Percentiles rank a stretch among this genome's conserved stretches.
Evolutionary conservation across 2,888 invertebrate species (phyloP).

Genomic region (Pristionchus mayeri): DNA sequence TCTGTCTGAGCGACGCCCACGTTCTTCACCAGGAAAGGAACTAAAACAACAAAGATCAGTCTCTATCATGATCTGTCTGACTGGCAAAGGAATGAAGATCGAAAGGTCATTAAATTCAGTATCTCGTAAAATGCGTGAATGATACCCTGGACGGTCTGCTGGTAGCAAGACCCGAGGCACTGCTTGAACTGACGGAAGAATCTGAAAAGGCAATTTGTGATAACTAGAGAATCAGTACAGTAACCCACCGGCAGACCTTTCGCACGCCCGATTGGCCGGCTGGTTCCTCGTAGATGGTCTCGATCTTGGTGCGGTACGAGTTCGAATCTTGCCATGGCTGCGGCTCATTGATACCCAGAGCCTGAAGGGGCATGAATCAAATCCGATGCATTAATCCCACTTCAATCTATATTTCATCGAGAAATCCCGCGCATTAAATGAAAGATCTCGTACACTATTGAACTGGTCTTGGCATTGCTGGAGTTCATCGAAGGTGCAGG

Average conservation of each 20-base stretch:
- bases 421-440: no score
- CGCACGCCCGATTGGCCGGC: conserved; percentile 18
- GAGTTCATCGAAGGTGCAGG: background rate
- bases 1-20: background rate
- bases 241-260: conserved; percentile 25
- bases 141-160: conserved; percentile 1
- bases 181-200: conserved; percentile 43
- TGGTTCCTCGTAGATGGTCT: conserved; percentile 18
- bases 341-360: conserved; percentile 25
- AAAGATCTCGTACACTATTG: conserved; percentile 1
- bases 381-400: no score
- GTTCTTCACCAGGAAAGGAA: conserved; percentile 46
- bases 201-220: background rate
- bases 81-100: background rate
- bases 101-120: no score
- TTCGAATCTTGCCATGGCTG: conserved; percentile 45
- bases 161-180: conserved; percentile 36
- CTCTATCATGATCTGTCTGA: no score
- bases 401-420: no score
- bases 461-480: conserved; percentile 3
- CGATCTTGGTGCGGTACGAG: conserved; percentile 29
- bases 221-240: background rate
- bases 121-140: no score
- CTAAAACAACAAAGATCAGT: background rate
- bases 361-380: no score